These are phyloP conservation scores for Scelioninae gen. 1 DNA, from an alignment of 2,888 invertebrate genomes.

Conservation along the genomic window DNA sequence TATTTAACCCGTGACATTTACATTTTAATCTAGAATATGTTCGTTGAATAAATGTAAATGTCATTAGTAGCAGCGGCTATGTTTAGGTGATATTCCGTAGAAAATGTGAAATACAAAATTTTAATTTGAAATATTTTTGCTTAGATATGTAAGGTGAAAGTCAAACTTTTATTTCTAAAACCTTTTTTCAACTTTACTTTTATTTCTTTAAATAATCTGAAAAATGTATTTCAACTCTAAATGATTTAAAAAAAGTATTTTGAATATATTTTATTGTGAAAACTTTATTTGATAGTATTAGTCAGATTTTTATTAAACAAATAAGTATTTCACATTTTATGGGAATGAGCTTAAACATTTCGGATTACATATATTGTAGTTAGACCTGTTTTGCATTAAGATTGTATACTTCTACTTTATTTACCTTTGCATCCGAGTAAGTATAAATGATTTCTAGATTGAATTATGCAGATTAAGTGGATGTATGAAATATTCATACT, in stretches of 20 bases:
- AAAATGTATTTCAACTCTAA: no score
- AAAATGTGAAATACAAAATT: conserved; percentile 3
- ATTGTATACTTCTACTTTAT: not conserved
- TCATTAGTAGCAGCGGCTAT: conserved; percentile 8
- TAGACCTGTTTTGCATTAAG: not conserved
- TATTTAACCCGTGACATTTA: conserved; percentile 23
- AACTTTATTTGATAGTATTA: no score
- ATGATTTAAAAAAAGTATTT: no score
- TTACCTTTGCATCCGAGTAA: not conserved
- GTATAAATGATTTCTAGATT: conserved; percentile 1
- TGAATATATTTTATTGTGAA: no score
- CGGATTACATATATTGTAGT: not conserved
- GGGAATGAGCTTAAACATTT: not conserved
- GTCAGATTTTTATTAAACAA: no score
- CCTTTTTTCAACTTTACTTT: no score
- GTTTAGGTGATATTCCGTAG: not conserved
- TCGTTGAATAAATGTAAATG: conserved; percentile 24
- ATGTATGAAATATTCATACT: conserved; percentile 8
- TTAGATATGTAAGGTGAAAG: no score
- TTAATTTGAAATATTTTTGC: no score
- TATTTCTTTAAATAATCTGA: no score
- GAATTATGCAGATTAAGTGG: conserved; percentile 9
- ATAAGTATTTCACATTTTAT: not conserved
- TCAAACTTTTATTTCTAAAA: no score
- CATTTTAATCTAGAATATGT: conserved; percentile 29